Base-by-base conservation (phyloP, 2,113 vertebrate species). In the Dolichallabes microphthalmus region DNA sequence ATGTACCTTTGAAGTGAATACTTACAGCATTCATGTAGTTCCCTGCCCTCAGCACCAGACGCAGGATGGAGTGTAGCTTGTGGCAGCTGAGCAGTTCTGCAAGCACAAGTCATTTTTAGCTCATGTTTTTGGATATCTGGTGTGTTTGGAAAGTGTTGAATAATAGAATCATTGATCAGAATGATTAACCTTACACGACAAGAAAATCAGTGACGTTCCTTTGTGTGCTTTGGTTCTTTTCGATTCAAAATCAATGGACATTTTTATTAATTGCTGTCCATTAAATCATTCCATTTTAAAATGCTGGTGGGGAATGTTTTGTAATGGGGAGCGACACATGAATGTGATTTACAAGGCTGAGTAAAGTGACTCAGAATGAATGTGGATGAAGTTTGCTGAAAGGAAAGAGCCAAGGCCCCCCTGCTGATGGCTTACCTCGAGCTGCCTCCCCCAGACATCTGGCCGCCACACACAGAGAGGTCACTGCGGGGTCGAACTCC, bases 11-110 rank as follows among this genome's bases (percentile, higher is more conserved):
- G 10, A 60, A 79, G 76, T 35, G 82, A 82, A 81, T 10, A 92
- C 95, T 94, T 86, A 96, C 96, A 50, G 93, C 93, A 27, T 96
- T 96, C 95, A 96, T 95, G 85, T 95, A 95, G 92, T 96, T 97
- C 11, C 96, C 96, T 0, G 94, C 93, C 89, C 94, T 95, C 87
- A 96, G 94, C 87, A 97, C 94, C 89, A 96, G 90, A 0, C 94
- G 93, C 45, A 96, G 92, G 83, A 97, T 94, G 52, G 91, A 91
- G 87, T 96, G 96, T 61, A 97, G 90, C 88, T 96, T 95, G 61
- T 94, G 94, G 83, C 96, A 96, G 80, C 90, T 93, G 92, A 96
- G 90, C 87, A 96, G 86, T 90, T 96, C 96, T 96, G 88, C 7
- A 82, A 75, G 82, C 45, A 88, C 45, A 90, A 13, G 17, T 82